Base-by-base conservation (phyloP, 2,113 vertebrate species). In the Carassius carassius region DNA sequence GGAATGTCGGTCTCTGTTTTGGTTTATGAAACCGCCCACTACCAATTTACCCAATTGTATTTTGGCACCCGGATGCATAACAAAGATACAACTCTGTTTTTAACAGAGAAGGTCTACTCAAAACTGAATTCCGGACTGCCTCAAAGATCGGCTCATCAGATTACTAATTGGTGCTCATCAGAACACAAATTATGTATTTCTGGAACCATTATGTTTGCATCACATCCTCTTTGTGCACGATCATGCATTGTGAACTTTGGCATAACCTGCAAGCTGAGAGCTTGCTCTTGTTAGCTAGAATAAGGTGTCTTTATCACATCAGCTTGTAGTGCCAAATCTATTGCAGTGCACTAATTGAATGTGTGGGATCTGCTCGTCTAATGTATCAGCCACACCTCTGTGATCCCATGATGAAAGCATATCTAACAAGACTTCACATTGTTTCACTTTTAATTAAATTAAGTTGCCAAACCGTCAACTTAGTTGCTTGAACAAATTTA, bases 161-260 rank as follows among this genome's bases (percentile, higher is more conserved):
- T 75, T 29, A 65, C 67, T 84, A 90, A 87, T 86, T 81, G 83
- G 76, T 84, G 69, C 72, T 84, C 78, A 81, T 88, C 81, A 81
- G 47, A 86, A 86, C 75, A 88, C 60, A 35, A 60, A 81, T 51
- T 12, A 70, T 82, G 82, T 81, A 81, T 84, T 86, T 81, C 37
- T 84, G 81, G 81, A 84, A 69, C 23, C 63, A 62, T 86, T 76
- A 81, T 17, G 47, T 41, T 62, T 72, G 70, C 29, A 63, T 80
- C 77, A 70, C 69, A 80, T 76, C 56, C 29, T 79, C 47, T 85
- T n/a, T 82, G 74, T 67, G 49, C 84, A 67, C 6, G 4, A 80
- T 67, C 19, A 80, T 8, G 65, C 80, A 37, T 6, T 25, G 72
- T 63, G 74, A 70, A 70, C 62, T 70, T 82, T 47, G 25, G 11